Evolutionary conservation across 2,888 invertebrate species (phyloP).

Genomic region (Octonoba sinensis): DNA sequence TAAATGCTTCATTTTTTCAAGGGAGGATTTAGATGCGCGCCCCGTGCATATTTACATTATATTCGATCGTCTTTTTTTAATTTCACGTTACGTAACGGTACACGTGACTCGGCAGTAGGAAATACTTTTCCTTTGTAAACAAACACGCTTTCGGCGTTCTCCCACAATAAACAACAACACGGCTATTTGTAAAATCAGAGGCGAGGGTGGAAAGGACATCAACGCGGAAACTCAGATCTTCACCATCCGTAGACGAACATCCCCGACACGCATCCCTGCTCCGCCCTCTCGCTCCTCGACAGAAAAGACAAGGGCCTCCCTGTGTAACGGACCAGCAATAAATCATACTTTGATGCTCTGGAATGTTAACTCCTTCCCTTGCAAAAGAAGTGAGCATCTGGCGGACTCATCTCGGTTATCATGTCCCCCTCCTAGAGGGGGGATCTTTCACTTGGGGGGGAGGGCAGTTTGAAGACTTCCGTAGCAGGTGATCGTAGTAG

Average conservation of each 20-base stretch:
- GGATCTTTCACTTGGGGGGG: constrained; percentile 7
- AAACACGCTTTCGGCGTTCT: too few species aligned
- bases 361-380: constrained; percentile 56
- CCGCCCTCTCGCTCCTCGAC: constrained; percentile 1
- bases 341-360: constrained; percentile 54
- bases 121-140: too few species aligned
- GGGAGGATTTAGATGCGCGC: too few species aligned
- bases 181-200: too few species aligned
- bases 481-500: constrained; percentile 61
- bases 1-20: too few species aligned
- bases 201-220: too few species aligned
- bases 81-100: too few species aligned
- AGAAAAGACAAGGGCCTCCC: neutral
- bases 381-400: constrained; percentile 34
- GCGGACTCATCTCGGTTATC: neutral
- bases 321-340: constrained; percentile 18
- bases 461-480: constrained; percentile 32
- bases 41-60: too few species aligned
- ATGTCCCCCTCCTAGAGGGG: constrained; percentile 10
- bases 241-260: neutral
- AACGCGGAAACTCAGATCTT: too few species aligned
- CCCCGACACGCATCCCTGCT: neutral
- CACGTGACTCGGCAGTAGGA: too few species aligned
- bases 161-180: too few species aligned
- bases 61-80: too few species aligned